Evolutionary conservation across 2,888 invertebrate species (phyloP).

Genomic region (Thumatha senex): DNA sequence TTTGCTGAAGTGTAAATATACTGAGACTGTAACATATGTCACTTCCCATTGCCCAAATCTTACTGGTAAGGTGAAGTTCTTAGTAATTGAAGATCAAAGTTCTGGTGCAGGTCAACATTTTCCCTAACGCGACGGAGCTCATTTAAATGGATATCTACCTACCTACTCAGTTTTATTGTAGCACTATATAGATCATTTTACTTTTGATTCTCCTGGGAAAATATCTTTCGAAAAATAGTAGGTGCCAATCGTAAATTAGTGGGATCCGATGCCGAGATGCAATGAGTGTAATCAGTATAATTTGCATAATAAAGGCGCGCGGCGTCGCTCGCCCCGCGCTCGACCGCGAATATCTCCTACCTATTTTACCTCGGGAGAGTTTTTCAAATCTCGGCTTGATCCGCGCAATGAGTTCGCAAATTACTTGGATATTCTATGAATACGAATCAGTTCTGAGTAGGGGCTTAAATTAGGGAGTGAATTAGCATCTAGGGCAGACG

Average conservation of each 20-base stretch:
- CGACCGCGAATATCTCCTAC: conserved; percentile 23
- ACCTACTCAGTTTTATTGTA: too few relatives aligned
- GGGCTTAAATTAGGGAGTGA: neutral
- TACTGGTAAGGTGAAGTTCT: too few relatives aligned
- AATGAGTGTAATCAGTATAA: conserved; percentile 55
- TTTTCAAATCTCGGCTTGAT: conserved; percentile 62
- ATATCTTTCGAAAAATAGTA: conserved; percentile 22
- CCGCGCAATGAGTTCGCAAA: conserved; percentile 65
- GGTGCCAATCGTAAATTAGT: conserved; percentile 48
- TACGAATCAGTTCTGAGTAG: conserved; percentile 47
- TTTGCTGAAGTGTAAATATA: too few relatives aligned
- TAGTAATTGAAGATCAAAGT: too few relatives aligned
- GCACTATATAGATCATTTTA: too few relatives aligned
- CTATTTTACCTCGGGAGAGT: conserved; percentile 34
- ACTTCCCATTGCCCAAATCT: too few relatives aligned
- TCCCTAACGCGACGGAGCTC: too few relatives aligned
- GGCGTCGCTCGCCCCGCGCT: conserved; percentile 11
- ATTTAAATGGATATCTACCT: too few relatives aligned
- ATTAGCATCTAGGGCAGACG: neutral
- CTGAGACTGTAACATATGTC: too few relatives aligned
- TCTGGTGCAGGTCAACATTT: too few relatives aligned
- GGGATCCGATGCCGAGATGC: conserved; percentile 37
- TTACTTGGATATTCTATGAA: conserved; percentile 64
- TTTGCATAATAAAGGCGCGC: conserved; percentile 56
- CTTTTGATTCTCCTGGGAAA: neutral